phyloP scores from a whole-genome alignment of 1,140 invertebrate species.

The Polypedilum vanderplanki region DNA sequence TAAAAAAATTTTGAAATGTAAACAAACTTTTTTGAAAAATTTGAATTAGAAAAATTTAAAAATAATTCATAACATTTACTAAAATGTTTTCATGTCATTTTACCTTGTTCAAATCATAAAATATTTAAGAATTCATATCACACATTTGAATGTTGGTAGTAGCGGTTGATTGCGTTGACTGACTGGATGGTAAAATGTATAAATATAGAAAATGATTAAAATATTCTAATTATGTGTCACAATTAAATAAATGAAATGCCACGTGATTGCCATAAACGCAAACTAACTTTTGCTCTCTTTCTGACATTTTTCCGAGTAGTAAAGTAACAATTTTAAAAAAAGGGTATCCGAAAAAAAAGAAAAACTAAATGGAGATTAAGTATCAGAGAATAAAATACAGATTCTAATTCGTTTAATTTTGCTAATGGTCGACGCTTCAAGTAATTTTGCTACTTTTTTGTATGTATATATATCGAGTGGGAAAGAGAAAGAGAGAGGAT shows the following conservation, averaged over 20 bases:
- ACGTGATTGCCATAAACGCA: not conserved
- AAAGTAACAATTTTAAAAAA: no score
- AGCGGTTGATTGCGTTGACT: not conserved
- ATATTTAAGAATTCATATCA: not conserved
- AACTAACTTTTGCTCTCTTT: no score
- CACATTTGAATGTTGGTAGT: no score
- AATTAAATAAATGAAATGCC: constrained; percentile 10
- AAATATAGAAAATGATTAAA: not conserved
- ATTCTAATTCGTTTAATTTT: constrained; percentile 20
- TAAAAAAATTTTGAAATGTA: no score
- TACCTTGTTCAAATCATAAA: not conserved
- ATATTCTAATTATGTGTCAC: constrained; percentile 13
- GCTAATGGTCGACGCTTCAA: constrained; percentile 4
- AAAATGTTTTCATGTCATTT: no score
- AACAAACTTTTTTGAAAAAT: no score
- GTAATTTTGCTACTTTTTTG: not conserved
- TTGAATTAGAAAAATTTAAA: no score
- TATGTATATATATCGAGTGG: not conserved
- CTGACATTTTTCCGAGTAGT: no score
- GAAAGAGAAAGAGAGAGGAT: not conserved
- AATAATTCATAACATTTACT: no score
- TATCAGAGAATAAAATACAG: not conserved
- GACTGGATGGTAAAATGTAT: no score
- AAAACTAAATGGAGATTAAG: no score
- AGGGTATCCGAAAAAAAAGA: no score